Evolutionary conservation across 2,888 invertebrate genomes (phyloP).

Genomic region (Leptinotarsa peninsularis): DNA sequence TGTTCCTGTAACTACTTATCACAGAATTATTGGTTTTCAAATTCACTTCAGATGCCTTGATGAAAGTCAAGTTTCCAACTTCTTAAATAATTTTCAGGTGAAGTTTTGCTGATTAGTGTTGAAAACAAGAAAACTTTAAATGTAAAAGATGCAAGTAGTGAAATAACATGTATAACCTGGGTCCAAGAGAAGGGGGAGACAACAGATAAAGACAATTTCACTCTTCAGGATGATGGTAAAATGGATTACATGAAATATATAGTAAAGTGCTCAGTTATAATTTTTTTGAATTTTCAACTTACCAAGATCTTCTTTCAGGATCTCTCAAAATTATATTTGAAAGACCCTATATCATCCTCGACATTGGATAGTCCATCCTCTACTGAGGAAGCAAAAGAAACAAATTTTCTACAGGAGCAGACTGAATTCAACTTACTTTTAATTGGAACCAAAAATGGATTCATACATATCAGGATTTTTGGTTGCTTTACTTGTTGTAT

Average conservation of each 20-base stretch:
- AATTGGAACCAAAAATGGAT: constrained; percentile 81
- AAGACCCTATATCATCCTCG: constrained; percentile 67
- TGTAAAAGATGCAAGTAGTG: constrained; percentile 71
- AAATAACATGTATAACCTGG: constrained; percentile 83
- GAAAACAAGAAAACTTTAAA: constrained; percentile 87
- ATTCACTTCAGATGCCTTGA: too few species aligned
- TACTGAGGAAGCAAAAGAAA: constrained; percentile 71
- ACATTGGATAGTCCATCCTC: constrained; percentile 65
- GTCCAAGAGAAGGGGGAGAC: constrained; percentile 58
- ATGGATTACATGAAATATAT: constrained; percentile 58
- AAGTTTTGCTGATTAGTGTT: constrained; percentile 81
- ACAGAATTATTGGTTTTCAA: neutral
- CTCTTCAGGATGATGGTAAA: constrained; percentile 52
- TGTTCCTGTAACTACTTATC: too few species aligned
- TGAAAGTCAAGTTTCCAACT: too few species aligned
- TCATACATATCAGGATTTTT: constrained; percentile 81
- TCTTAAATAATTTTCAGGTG: constrained; percentile 66
- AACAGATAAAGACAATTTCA: constrained; percentile 48
- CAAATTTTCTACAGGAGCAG: constrained; percentile 73
- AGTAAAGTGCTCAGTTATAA: constrained; percentile 51
- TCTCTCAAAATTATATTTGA: constrained; percentile 60
- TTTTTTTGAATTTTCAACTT: neutral
- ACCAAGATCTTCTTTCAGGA: constrained; percentile 55
- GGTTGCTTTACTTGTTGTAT: constrained; percentile 86
- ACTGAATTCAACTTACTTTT: constrained; percentile 80